Evolutionary conservation across 2,888 invertebrate genomes (phyloP).

Genomic region (Leucophenga montana): DNA sequence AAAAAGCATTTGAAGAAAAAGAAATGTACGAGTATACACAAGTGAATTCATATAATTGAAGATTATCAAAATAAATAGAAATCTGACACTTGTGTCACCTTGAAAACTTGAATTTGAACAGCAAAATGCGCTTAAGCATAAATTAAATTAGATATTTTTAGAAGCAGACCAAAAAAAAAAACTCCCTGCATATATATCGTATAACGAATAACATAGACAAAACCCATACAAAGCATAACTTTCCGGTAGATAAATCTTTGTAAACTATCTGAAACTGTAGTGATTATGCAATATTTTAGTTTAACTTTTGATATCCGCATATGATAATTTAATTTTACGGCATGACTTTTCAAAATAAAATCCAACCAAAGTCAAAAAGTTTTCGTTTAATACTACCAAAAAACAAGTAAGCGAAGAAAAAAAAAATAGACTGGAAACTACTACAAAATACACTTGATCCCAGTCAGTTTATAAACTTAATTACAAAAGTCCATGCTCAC

Average conservation of each 20-base stretch:
- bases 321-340: constrained; percentile 23
- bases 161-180: too few relatives aligned
- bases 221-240: not conserved
- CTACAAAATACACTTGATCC: constrained; percentile 49
- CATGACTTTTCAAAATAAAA: constrained; percentile 19
- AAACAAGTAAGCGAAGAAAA: not conserved
- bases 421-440: not conserved
- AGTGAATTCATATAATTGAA: not conserved
- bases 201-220: too few relatives aligned
- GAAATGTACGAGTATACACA: not conserved
- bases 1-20: not conserved
- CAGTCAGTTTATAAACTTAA: constrained; percentile 54
- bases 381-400: not conserved
- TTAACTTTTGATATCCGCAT: not conserved
- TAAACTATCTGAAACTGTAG: constrained; percentile 16
- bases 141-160: too few relatives aligned
- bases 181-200: too few relatives aligned
- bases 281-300: constrained; percentile 4
- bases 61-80: not conserved
- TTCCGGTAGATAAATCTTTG: not conserved
- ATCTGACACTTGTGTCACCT: constrained; percentile 4
- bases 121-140: too few relatives aligned
- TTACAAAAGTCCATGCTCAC: constrained; percentile 44
- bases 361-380: not conserved
- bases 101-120: not conserved